Evolutionary conservation across 2,888 invertebrate genomes (phyloP).

Genomic region (Petrolisthes cinctipes): DNA sequence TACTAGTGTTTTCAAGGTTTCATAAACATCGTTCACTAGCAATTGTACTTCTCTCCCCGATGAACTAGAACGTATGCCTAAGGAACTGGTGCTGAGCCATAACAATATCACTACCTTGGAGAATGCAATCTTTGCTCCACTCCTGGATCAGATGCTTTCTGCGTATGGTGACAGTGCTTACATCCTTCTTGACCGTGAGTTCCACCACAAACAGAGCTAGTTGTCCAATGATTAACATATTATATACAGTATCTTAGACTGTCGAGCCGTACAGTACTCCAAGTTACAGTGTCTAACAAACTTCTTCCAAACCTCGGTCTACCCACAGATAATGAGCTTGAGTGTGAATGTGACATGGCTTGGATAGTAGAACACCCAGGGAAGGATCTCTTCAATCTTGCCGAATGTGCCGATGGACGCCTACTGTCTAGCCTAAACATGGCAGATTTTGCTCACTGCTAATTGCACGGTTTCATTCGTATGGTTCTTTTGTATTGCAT

Average conservation of each 20-base stretch:
- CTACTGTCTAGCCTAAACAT: slow-evolving; percentile 18
- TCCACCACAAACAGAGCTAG: not conserved
- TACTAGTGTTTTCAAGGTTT: no score
- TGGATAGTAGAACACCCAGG: slow-evolving; percentile 29
- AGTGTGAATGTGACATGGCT: slow-evolving; percentile 31
- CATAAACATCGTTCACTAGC: not conserved
- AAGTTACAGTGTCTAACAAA: no score
- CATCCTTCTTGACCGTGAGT: slow-evolving; percentile 39
- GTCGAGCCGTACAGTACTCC: no score
- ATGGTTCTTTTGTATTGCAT: no score
- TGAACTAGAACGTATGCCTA: slow-evolving; percentile 13
- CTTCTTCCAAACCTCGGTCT: no score
- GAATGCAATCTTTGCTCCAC: not conserved
- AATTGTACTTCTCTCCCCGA: not conserved
- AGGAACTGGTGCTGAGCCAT: slow-evolving; percentile 32
- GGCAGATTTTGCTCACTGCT: slow-evolving; percentile 26
- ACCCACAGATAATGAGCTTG: slow-evolving; percentile 27
- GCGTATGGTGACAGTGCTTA: slow-evolving; percentile 27
- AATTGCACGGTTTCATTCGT: not conserved
- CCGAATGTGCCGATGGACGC: slow-evolving; percentile 31
- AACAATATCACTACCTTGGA: slow-evolving; percentile 31
- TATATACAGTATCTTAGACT: not conserved
- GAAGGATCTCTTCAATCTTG: not conserved
- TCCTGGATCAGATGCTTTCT: slow-evolving; percentile 19
- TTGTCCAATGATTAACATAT: not conserved